Percentiles rank a stretch among this genome's conserved stretches.
These are phyloP conservation scores for Cardiocondyla obscurior DNA, from an alignment of 1,140 invertebrate species.

Conservation along the genomic window DNA sequence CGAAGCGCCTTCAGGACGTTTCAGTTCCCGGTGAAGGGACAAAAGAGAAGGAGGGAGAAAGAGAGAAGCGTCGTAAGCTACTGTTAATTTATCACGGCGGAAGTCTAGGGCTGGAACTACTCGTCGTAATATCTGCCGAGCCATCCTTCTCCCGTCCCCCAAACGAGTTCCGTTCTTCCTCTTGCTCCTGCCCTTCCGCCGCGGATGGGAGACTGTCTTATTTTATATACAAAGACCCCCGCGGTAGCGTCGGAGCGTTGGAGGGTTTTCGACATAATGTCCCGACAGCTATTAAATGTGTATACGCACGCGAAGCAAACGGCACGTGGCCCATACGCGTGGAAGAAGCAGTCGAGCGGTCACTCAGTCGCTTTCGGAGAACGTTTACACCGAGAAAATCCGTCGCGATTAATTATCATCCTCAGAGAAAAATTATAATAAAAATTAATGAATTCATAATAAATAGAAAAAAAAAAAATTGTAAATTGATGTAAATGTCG, in stretches of 20 bases:
- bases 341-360: slow-evolving; percentile 54
- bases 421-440: too few relatives aligned
- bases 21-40: slow-evolving; percentile 59
- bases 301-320: slow-evolving; percentile 64
- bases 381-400: background rate
- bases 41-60: background rate
- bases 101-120: slow-evolving; percentile 75
- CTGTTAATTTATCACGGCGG: slow-evolving; percentile 78
- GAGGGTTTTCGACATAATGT: slow-evolving; percentile 71
- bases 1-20: slow-evolving; percentile 45
- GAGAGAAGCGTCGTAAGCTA: slow-evolving; percentile 74
- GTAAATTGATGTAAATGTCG: too few relatives aligned
- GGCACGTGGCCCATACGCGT: slow-evolving; percentile 73
- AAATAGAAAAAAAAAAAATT: too few relatives aligned
- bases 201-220: slow-evolving; percentile 73
- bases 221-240: slow-evolving; percentile 75
- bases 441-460: too few relatives aligned
- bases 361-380: slow-evolving; percentile 24
- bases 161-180: slow-evolving; percentile 39
- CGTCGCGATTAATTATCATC: slow-evolving; percentile 14
- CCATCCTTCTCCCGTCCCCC: slow-evolving; percentile 56
- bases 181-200: slow-evolving; percentile 62
- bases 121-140: slow-evolving; percentile 61
- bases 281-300: slow-evolving; percentile 60
- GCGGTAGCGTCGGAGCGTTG: slow-evolving; percentile 75